phyloP scores from a whole-genome alignment of 2,797 vertebrate species.

The Clamator glandarius region DNA sequence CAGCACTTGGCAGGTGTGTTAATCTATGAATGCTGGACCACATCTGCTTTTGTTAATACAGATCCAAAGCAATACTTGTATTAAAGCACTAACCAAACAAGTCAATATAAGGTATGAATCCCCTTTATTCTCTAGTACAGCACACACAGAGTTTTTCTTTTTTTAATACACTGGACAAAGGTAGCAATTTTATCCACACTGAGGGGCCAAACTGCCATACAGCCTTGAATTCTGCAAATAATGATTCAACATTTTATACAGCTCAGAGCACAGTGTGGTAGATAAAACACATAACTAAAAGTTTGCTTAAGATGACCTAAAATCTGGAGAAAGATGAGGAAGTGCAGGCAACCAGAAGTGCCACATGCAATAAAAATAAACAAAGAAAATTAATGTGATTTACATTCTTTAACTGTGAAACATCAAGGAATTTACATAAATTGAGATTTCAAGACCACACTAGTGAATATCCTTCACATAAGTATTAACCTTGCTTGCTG shows the following conservation, averaged over 20 bases:
- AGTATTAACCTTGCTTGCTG: not conserved
- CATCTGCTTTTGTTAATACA: conserved; percentile 68
- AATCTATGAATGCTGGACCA: conserved; percentile 53
- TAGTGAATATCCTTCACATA: not conserved
- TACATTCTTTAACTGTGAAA: not conserved
- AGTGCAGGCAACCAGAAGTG: not conserved
- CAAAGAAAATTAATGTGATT: not conserved
- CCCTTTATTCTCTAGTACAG: conserved; percentile 6
- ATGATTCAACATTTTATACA: not conserved
- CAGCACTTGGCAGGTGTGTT: conserved; percentile 70
- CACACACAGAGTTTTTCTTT: not conserved
- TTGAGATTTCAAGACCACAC: not conserved
- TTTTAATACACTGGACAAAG: not conserved
- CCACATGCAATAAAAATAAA: not conserved
- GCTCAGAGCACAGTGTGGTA: not conserved
- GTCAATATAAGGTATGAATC: conserved; percentile 61
- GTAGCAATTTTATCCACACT: not conserved
- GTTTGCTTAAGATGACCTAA: not conserved
- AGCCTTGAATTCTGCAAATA: not conserved
- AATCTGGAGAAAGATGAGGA: conserved; percentile 19
- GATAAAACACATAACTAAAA: not conserved
- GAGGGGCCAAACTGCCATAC: not conserved
- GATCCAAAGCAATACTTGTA: conserved; percentile 59
- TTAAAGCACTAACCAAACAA: conserved; percentile 51
- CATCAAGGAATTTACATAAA: not conserved